Evolutionary conservation across 2,113 vertebrate species (phyloP).

Genomic region (Bubo blakistoni): DNA sequence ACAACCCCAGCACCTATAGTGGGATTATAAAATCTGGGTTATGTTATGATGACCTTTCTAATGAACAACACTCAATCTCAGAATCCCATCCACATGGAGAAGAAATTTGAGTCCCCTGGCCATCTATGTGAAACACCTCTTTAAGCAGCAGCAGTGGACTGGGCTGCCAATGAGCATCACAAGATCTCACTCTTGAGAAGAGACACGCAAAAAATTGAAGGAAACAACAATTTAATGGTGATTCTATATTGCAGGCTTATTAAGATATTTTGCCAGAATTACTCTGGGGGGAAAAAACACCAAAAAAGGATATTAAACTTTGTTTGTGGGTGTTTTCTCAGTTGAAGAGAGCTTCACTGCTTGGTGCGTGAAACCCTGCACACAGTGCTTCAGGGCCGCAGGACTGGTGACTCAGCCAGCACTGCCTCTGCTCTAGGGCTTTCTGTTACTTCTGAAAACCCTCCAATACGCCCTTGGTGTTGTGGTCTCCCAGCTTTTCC

Average conservation of each 20-base stretch:
- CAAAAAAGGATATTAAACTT: no score
- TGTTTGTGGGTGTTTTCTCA: not conserved
- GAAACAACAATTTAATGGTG: not conserved
- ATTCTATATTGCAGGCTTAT: not conserved
- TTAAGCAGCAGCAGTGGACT: not conserved
- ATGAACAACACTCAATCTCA: not conserved
- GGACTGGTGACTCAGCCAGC: not conserved
- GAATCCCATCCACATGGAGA: not conserved
- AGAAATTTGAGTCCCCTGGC: not conserved
- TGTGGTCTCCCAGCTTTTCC: not conserved
- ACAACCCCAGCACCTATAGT: not conserved
- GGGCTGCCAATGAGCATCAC: not conserved
- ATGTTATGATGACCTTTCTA: not conserved
- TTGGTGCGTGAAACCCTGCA: accelerated
- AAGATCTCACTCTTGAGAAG: not conserved
- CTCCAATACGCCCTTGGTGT: not conserved
- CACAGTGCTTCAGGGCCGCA: not conserved
- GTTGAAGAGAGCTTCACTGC: not conserved
- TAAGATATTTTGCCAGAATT: not conserved
- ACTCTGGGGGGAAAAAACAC: not conserved
- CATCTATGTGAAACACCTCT: not conserved
- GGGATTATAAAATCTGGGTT: not conserved
- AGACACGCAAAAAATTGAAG: not conserved
- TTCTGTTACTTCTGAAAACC: not conserved
- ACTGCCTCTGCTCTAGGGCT: not conserved